These are phyloP conservation scores for Ptychobarbus kaznakovi DNA, from an alignment of 2,797 vertebrate genomes.

Conservation along the genomic window DNA sequence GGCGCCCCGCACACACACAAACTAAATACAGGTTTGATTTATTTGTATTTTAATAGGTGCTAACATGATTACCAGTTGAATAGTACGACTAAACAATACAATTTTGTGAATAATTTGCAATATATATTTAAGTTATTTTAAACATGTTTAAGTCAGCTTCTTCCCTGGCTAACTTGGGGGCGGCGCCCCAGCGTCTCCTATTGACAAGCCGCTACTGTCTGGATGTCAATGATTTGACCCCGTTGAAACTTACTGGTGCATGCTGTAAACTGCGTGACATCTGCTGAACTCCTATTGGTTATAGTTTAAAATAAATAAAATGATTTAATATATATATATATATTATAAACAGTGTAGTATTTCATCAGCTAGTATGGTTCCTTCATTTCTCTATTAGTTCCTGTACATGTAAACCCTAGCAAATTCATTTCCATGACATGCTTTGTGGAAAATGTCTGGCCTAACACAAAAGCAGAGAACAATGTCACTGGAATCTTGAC, in stretches of 20 bases:
- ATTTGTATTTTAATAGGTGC: too few relatives aligned
- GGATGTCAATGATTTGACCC: neutral
- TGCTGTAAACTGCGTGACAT: neutral
- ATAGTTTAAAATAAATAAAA: neutral
- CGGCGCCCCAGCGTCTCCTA: too few relatives aligned
- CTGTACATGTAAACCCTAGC: neutral
- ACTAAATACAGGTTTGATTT: too few relatives aligned
- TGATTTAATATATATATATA: neutral
- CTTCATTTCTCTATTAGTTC: neutral
- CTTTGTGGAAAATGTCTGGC: constrained; percentile 4
- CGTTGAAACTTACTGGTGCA: neutral
- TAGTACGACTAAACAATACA: too few relatives aligned
- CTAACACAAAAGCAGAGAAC: constrained; percentile 26
- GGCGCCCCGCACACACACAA: too few relatives aligned
- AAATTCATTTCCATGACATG: neutral
- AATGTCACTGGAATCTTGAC: constrained; percentile 30
- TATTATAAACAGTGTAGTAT: neutral
- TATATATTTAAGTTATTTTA: too few relatives aligned
- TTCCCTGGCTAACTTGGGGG: too few relatives aligned
- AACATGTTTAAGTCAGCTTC: too few relatives aligned
- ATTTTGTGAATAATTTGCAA: too few relatives aligned
- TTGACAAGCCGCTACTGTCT: neutral
- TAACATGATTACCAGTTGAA: too few relatives aligned
- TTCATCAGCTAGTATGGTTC: neutral
- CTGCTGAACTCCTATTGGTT: neutral